Evolutionary conservation across 2,113 vertebrate genomes (phyloP), one percentile per base, ranked within the genome.

Genomic region (Coregonus clupeaformis): DNA sequence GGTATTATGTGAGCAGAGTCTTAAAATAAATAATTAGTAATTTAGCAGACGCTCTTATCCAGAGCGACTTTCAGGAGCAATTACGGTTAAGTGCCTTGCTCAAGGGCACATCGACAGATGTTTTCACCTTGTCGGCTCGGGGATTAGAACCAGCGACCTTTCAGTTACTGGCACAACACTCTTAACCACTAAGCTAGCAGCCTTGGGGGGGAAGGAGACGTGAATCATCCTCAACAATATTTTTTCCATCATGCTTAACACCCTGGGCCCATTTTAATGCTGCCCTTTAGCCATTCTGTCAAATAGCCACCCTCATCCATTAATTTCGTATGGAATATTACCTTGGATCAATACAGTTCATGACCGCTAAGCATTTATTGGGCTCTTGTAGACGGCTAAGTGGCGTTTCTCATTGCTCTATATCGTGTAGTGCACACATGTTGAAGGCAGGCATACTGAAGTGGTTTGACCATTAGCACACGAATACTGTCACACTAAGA

Each of bases 271-370:
- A 71, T 79, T n/a, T 88, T 89, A 88, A 25, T 20, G 79, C 82
- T 68, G 84, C 81, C 86, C 88, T 90, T 85, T 88, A 60, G 36
- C 84, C 87, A 70, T 57, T 63, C 72, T 89, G 85, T 88, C 88
- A 79, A 68, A 87, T 81, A 68, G 68, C 71, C 63, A 80, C 82
- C 77, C 84, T 73, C 84, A 81, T 88, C 86, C 79, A 82, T 87
- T 86, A 85, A 82, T 74, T 82, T 90, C 76, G 78, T 85, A 77
- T 82, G 83, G 84, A 89, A 85, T 88, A 88, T 88, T 83, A 80
- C 77, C 80, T 82, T 75, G 1, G 80, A 89, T 91, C 86, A 78
- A 89, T 88, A 77, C 81, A 55, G 83, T 86, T 85, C 87, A 85
- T 29, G 24, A 77, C 70, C 77, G 80, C 80, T 78, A 78, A 79